Evolutionary conservation across 2,888 invertebrate species (phyloP), one percentile per base, ranked within the genome.

Genomic region (Heteropelma amictum): DNA sequence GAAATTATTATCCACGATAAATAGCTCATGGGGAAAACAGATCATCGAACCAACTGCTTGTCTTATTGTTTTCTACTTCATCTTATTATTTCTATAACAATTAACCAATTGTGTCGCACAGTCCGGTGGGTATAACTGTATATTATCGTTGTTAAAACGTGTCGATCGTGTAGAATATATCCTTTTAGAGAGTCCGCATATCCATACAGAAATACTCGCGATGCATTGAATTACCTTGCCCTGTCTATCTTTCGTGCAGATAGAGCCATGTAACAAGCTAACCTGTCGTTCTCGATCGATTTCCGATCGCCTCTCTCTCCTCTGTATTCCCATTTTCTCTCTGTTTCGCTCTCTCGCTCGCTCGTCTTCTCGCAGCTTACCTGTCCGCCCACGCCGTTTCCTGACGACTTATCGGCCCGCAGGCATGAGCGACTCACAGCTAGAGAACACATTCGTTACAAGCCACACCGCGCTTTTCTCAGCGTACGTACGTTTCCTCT

Each of bases 331-430:
- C 38, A 38, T 38, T 35, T 21, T 23, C 33, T 19, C 21, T 40
- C 45, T 45, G 63, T 51, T 10, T 30, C 30, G 21, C 60, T 23
- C 12, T 40, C 26, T 23, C 23, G 6, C 23, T 17, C 35, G 21
- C 28, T 38, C 38, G 38, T 19, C 26, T 17, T 45, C 51, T 21
- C 45, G 42, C 54, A 67, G 75, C 67, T 75, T 77, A 78, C 78
- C 75, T 76, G 78, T 79, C 78, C 79, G 78, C 79, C 79, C 78
- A 79, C 79, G 54, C 56, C 51, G 69, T 69, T 69, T 61, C 45
- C 61, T 65, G 68, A 51, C 69, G 75, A 79, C 75, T 78, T 79
- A 79, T 79, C 78, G 70, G 65, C 72, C 69, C 63, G 67, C 72
- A 72, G 64, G 69, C 54, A 69, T 74, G 71, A 47, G 71, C 54